Conservation (phyloP, 2,888 invertebrate species). For the Tenodera sinensis region DNA sequence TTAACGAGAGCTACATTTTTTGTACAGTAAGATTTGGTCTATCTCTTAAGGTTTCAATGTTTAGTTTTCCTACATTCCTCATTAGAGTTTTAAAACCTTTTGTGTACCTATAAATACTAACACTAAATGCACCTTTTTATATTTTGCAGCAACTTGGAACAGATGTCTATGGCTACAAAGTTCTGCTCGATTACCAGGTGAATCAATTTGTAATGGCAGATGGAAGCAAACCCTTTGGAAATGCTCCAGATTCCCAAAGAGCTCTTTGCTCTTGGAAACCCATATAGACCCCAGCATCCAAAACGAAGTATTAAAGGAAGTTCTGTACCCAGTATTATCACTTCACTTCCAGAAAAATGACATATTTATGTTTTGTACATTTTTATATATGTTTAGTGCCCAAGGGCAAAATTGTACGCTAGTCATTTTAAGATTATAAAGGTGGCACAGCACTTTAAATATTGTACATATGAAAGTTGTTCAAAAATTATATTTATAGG, state of each 20-base stretch:
- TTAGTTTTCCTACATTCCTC: no score
- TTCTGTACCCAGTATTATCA: neutral
- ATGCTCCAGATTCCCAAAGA: conserved; percentile 72
- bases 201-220: conserved; percentile 71
- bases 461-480: neutral
- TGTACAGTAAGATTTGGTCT: no score
- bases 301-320: neutral
- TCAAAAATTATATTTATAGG: neutral
- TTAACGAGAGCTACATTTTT: no score
- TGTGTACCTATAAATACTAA: neutral
- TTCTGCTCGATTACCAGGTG: conserved; percentile 73
- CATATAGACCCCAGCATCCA: neutral
- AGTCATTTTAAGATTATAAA: neutral
- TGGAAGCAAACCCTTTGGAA: conserved; percentile 67
- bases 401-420: neutral
- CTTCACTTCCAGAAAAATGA: neutral
- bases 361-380: neutral
- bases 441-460: neutral
- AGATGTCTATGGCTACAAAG: conserved; percentile 74
- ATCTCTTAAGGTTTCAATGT: no score
- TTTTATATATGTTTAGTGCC: neutral
- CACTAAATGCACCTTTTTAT: conserved; percentile 31
- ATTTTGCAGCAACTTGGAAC: conserved; percentile 70
- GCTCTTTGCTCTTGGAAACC: conserved; percentile 76
- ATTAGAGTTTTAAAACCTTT: no score